These are phyloP conservation scores for Epizoanthus rinbou DNA, from an alignment of 92 coral and sea anemone species.

Conservation along the genomic window DNA sequence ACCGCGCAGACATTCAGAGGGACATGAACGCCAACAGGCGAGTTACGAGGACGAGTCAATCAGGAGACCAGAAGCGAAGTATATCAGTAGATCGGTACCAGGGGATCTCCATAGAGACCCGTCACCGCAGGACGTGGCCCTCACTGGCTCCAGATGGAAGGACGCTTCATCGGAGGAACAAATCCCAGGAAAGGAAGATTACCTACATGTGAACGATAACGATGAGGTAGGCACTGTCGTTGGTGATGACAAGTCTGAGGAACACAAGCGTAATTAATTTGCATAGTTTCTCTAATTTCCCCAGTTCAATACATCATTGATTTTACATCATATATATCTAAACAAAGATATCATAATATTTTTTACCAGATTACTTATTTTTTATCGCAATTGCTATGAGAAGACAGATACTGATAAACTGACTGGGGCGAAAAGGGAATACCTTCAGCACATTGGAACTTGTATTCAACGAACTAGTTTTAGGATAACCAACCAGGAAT, in stretches of 20 bases:
- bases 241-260: background rate
- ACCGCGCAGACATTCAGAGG: slow-evolving; percentile 39
- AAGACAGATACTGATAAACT: no score
- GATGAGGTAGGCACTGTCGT: background rate
- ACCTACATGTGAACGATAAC: background rate
- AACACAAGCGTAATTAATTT: no score
- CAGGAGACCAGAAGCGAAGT: slow-evolving; percentile 9
- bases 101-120: slow-evolving; percentile 20
- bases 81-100: slow-evolving; percentile 26
- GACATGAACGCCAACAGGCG: background rate
- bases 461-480: no score
- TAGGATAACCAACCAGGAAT: no score
- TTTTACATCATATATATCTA: no score
- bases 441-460: no score
- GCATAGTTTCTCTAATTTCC: no score
- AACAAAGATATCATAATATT: no score
- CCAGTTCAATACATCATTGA: no score
- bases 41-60: background rate
- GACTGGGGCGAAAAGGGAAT: no score
- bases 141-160: background rate
- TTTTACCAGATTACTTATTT: no score
- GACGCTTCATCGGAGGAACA: background rate
- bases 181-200: background rate
- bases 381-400: no score
- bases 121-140: slow-evolving; percentile 8